Conservation (phyloP, 2,888 invertebrate species). For the Itoplectis maculator region DNA sequence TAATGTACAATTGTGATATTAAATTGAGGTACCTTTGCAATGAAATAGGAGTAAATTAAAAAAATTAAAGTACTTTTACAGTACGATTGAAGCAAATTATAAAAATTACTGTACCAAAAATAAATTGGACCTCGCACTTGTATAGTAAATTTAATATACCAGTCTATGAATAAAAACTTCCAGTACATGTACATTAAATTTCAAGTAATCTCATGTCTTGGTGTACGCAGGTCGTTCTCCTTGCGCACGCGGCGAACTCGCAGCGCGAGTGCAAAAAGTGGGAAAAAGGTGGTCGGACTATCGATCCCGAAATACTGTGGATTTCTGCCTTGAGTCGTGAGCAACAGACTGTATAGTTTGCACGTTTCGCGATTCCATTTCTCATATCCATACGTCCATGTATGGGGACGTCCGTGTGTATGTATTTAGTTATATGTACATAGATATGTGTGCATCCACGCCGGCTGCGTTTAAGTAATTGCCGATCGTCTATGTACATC, state of each 20-base stretch:
- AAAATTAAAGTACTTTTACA: no score
- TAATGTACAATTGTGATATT: no score
- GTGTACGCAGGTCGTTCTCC: slow-evolving; percentile 42
- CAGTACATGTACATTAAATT: no score
- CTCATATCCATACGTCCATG: background rate
- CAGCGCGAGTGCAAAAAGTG: background rate
- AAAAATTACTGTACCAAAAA: no score
- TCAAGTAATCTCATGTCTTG: no score
- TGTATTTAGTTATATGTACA: background rate
- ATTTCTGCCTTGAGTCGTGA: slow-evolving; percentile 32
- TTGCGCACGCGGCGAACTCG: slow-evolving; percentile 18
- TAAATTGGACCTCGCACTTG: no score
- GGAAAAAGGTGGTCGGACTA: slow-evolving; percentile 26
- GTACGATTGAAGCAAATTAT: no score
- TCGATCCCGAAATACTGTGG: slow-evolving; percentile 50
- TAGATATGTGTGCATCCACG: slow-evolving; percentile 15
- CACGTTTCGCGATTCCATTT: slow-evolving; percentile 3
- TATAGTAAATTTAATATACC: no score
- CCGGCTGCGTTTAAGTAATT: slow-evolving; percentile 57
- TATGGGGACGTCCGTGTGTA: background rate
- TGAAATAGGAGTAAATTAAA: no score
- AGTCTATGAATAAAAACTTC: no score
- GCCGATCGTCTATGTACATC: slow-evolving; percentile 51
- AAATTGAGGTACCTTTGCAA: no score
- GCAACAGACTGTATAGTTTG: slow-evolving; percentile 18